Conservation (phyloP, 2,797 vertebrate species). For the Pipistrellus pygmaeus region DNA sequence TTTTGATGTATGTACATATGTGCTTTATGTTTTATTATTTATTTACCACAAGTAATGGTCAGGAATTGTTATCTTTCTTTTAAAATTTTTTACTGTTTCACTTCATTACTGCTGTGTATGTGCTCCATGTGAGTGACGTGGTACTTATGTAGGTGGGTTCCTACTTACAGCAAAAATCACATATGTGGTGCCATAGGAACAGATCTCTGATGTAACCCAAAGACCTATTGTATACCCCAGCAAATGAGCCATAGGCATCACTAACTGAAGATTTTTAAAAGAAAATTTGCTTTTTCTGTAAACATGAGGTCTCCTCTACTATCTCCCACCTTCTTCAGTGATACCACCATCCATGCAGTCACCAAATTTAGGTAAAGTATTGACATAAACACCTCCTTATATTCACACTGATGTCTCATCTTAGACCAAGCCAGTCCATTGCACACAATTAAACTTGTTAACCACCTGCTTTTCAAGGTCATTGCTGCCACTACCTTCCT, state of each 20-base stretch:
- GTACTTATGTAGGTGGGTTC: no score
- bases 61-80: no score
- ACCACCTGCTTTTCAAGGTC: not conserved
- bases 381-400: not conserved
- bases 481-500: not conserved
- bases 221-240: not conserved
- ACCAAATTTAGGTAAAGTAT: not conserved
- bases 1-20: no score
- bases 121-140: no score
- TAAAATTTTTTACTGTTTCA: no score
- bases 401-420: not conserved
- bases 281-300: not conserved
- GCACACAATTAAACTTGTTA: not conserved
- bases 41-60: no score
- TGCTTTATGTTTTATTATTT: no score
- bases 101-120: no score
- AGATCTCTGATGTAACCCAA: rapidly evolving
- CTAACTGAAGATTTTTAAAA: not conserved
- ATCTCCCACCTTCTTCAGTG: not conserved
- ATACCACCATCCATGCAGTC: not conserved
- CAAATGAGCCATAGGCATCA: not conserved
- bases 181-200: rapidly evolving
- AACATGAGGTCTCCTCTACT: not conserved
- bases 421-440: not conserved
- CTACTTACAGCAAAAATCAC: no score